Evolutionary conservation across 2,113 vertebrate species (phyloP), one percentile per base, ranked within the genome.

Genomic region (Neolamprologus devosi): DNA sequence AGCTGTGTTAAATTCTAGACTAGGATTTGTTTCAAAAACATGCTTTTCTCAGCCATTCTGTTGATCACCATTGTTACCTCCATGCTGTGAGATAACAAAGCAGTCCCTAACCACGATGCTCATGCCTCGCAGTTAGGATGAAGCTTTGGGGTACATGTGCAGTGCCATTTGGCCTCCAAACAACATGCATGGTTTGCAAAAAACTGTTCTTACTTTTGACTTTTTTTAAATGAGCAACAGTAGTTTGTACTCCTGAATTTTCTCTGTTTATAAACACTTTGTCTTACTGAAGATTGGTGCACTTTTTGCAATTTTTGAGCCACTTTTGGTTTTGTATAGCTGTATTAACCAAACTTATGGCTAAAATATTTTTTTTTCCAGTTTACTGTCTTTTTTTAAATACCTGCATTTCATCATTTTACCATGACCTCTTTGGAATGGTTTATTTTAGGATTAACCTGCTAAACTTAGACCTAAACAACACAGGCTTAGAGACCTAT

Each of bases 391-490:
- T 70, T 70, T 65, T 58, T 14, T 14, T 3, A 42, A 42, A 40
- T 42, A 70, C 7, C 40, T 47, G 21, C 0, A 0, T 26, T 45
- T 73, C 40, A 73, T 45, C 8, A 73, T 26, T 45, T 45, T 0
- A 73, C 40, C 13, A 26, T 73, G 40, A 45, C 40, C 21, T 17
- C 1, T 45, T 75, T 47, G 13, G 6, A 75, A 47, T 11, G 2
- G 21, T 47, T 47, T 47, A 26, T 28, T 19, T 75, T 75, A 12
- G 14, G 42, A 26, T 75, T 75, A 75, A 75, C 23, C 14, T 28
- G 14, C 40, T 47, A 47, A 17, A 10, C 21, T 5, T 75, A 28
- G 40, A 7, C 23, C 40, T 75, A 26, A 47, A 7, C 40, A 45
- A 47, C 23, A 45, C 21, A 47, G 40, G 40, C 23, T 26, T 47